Base-by-base conservation (phyloP, 92 coral and sea anemone genomes). In the Parazoanthus darwini region DNA sequence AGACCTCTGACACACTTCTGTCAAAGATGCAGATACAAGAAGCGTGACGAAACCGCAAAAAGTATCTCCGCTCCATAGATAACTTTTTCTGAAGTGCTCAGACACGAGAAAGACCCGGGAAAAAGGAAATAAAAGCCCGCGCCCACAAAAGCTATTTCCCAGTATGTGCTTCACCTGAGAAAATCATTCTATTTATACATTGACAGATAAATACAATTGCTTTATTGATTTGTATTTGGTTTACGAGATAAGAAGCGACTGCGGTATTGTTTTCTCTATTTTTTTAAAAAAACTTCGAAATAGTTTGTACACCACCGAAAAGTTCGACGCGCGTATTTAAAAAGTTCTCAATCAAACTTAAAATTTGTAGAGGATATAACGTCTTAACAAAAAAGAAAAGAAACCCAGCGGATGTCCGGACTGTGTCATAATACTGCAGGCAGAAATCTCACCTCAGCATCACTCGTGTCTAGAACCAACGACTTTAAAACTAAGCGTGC, bases 201-300 rank as follows among this genome's bases (percentile, higher is more conserved):
- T 0, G 78, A 26, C 43, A 13, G 79, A 84, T 48, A 56, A 36
- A 70, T 68, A 23, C 75, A 46, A 36, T 44, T 44, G 25, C 4
- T 84, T 29, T 13, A 26, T 35, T 58, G 5, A 20, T 58, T 59
- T 37, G 85, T 58, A 42, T 38, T 70, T 83, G 50, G 77, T 36
- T 37, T 4, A 68, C 58, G 42, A 56, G 85, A 80, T 80, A 80
- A 80, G 85, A 80, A 78, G 58, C 29, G 85, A 63, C 8, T 16
- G 85, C 72, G 72, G 44, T 79, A 11, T 16, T 46, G 35, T 13
- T 51, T 79, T 20, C 29, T 16, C 35, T 78, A 46, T 46, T 3
- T 39, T 39, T 39, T 39, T 29, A 29, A 39, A 48, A 79, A 14
- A 26, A 13, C 51, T 14, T 13, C 37, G 38, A 80, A 56, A 35